These are phyloP conservation scores for Leptinotarsa defecta DNA, from an alignment of 1,140 invertebrate species.

Conservation along the genomic window DNA sequence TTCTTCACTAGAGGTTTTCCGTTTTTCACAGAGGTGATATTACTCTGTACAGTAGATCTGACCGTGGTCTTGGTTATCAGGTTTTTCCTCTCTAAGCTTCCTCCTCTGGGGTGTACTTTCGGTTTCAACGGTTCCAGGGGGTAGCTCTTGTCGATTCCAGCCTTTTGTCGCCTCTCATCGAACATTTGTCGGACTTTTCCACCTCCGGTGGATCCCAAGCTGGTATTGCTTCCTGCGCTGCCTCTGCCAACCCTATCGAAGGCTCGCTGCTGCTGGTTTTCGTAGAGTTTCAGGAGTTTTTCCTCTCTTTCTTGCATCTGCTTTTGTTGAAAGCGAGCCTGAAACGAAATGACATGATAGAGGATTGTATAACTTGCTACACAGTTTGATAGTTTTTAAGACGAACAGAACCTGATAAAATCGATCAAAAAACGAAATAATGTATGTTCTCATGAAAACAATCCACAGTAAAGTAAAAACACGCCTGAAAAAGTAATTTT, in stretches of 20 bases:
- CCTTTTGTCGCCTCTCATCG: slow-evolving; percentile 71
- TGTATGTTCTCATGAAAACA: too few species aligned
- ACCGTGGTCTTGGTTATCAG: slow-evolving; percentile 35
- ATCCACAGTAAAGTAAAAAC: too few species aligned
- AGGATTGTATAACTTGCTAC: background rate
- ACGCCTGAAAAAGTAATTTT: too few species aligned
- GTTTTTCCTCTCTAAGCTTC: slow-evolving; percentile 32
- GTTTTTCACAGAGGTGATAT: slow-evolving; percentile 39
- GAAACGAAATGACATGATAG: slow-evolving; percentile 38
- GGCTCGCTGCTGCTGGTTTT: slow-evolving; percentile 70
- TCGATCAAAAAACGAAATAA: too few species aligned
- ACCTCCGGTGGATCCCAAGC: slow-evolving; percentile 41
- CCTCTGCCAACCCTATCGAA: slow-evolving; percentile 67
- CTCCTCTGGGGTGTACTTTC: slow-evolving; percentile 46
- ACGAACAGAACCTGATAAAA: too few species aligned
- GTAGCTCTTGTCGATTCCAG: slow-evolving; percentile 79
- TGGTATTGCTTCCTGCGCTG: slow-evolving; percentile 62
- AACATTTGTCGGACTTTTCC: slow-evolving; percentile 77
- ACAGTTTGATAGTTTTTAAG: too few species aligned
- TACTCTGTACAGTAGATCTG: slow-evolving; percentile 42
- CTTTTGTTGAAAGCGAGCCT: slow-evolving; percentile 76
- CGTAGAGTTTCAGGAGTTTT: slow-evolving; percentile 71
- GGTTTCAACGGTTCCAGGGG: slow-evolving; percentile 72
- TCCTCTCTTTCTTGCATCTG: slow-evolving; percentile 74
- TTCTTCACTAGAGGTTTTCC: slow-evolving; percentile 45